Conservation (phyloP, 1,140 invertebrate genomes). For the Neodiprion pinetum region DNA sequence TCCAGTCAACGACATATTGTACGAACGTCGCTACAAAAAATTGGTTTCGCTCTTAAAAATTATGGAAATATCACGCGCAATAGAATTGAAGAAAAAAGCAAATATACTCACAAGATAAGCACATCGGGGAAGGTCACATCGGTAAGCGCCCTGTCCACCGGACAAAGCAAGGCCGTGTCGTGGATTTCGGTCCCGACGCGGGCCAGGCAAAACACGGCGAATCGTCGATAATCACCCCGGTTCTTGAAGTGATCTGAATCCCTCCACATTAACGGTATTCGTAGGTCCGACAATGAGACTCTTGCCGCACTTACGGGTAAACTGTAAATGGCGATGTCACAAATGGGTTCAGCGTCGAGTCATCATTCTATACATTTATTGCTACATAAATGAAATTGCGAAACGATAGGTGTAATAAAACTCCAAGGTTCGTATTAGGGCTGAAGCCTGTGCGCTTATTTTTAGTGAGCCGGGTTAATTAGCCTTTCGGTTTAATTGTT, state of each 20-base stretch:
- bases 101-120: slow-evolving; percentile 71
- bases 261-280: slow-evolving; percentile 77
- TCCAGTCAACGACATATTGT: slow-evolving; percentile 10
- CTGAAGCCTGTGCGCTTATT: background rate
- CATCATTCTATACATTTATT: too few species aligned
- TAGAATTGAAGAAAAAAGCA: slow-evolving; percentile 16
- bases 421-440: background rate
- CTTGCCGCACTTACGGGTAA: slow-evolving; percentile 48
- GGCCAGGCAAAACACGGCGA: slow-evolving; percentile 75
- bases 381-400: background rate
- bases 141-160: slow-evolving; percentile 74
- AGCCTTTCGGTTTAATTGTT: too few species aligned
- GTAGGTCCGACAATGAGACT: slow-evolving; percentile 68
- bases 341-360: background rate
- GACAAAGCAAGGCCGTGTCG: slow-evolving; percentile 72
- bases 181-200: slow-evolving; percentile 74
- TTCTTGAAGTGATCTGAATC: slow-evolving; percentile 79
- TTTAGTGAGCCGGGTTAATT: too few species aligned
- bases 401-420: background rate
- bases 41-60: background rate
- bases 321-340: slow-evolving; percentile 28
- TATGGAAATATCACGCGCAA: background rate
- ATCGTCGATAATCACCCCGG: slow-evolving; percentile 74
- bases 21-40: slow-evolving; percentile 8
- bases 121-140: slow-evolving; percentile 77